Base-by-base conservation (phyloP, 2,797 vertebrate genomes). In the Remorina albescens region DNA sequence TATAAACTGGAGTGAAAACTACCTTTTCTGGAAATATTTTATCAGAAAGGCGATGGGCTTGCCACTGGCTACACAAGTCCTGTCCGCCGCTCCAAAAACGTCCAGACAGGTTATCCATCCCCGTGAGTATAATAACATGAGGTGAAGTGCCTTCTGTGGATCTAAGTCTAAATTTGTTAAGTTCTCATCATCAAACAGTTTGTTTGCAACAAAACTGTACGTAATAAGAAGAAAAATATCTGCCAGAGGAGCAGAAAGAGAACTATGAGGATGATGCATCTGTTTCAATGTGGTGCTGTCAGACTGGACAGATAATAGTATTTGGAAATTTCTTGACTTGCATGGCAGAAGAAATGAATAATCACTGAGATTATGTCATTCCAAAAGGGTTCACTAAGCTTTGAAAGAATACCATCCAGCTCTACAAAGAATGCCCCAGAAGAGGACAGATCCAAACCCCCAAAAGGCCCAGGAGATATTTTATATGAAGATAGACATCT, bases 401-500 rank as follows among this genome's bases (percentile, higher is more conserved):
- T 44, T 39, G 73, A 68, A 72, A 87, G 37, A 57, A 66, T 78
- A 74, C 86, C 78, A 69, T 67, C 67, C 55, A 86, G 50, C 21
- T 60, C 54, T 70, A 81, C 60, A 73, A 65, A 81, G 81, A 80
- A 74, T 3, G 12, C 63, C 68, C 78, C 67, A 79, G 62, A 81
- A 76, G 53, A 88, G 66, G 76, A 90, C 60, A 90, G 81, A 85
- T 37, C 68, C 73, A 72, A 78, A 69, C 39, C 81, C 80, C 68
- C 54, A 71, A 72, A 66, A 88, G 49, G 54, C 82, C 70, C 84
- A 83, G 81, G 78, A 88, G 37, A 21, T 62, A 72, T 62, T 72
- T 42, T 39, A 6, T 67, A 70, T 56, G 56, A 71, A 74, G 66
- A 68, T 37, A 58, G 64, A 54, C 65, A 36, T 95, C 95, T 96